Evolutionary conservation across 1,140 invertebrate species (phyloP).

Genomic region (Hyphantria cunea): DNA sequence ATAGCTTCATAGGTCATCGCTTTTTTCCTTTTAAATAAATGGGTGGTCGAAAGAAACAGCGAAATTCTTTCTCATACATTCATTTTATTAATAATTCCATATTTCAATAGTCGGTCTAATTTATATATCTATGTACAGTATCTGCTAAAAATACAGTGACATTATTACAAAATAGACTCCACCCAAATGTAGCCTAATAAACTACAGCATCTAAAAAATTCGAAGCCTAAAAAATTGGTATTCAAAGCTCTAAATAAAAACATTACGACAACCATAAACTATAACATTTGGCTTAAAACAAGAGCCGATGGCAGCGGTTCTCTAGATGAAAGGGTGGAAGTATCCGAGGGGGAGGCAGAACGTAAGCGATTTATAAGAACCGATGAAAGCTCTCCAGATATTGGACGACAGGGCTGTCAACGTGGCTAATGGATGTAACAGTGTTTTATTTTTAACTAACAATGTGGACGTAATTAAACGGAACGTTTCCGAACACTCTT

Average conservation of each 20-base stretch:
- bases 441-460: conserved; percentile 40
- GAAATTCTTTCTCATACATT: no score
- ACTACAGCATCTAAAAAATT: conserved; percentile 13
- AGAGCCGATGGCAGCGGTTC: conserved; percentile 46
- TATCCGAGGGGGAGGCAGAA: conserved; percentile 11
- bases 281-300: conserved; percentile 60
- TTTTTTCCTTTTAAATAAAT: no score
- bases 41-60: no score
- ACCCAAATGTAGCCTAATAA: conserved; percentile 17
- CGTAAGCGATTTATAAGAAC: conserved; percentile 71
- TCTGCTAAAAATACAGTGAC: no score
- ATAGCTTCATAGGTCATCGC: no score
- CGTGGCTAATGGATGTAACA: conserved; percentile 40
- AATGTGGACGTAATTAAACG: conserved; percentile 25
- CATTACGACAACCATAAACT: conserved; percentile 31
- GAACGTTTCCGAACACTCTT: conserved; percentile 18
- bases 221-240: conserved; percentile 7
- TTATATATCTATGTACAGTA: no score
- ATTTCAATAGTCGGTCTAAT: no score
- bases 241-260: conserved; percentile 20
- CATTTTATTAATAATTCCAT: no score
- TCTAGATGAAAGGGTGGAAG: conserved; percentile 31
- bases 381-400: conserved; percentile 75
- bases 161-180: conserved; percentile 23
- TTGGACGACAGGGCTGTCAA: conserved; percentile 65